phyloP scores from a whole-genome alignment of 2,113 vertebrate genomes.

The Atlantisia rogersi region DNA sequence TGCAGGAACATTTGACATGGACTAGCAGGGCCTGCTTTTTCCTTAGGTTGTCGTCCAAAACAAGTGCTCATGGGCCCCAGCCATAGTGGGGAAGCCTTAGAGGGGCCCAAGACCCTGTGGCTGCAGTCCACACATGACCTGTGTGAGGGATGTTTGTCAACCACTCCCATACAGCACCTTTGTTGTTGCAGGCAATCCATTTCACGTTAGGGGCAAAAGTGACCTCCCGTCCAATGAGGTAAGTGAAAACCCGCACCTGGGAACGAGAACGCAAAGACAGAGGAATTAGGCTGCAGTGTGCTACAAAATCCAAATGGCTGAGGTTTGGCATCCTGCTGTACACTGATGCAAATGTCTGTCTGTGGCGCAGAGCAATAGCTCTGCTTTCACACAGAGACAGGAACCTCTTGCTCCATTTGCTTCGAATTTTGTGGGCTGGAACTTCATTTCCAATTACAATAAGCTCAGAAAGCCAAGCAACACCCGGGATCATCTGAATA shows the following conservation, averaged over 20 bases:
- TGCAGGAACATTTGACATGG: not conserved
- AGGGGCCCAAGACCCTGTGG: not conserved
- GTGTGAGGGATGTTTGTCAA: accelerated
- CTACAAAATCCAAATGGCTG: not conserved
- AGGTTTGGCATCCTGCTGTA: not conserved
- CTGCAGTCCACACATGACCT: accelerated
- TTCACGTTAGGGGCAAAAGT: conserved; percentile 90
- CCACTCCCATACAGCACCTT: conserved; percentile 75
- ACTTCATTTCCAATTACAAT: conserved; percentile 15
- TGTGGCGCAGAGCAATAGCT: not conserved
- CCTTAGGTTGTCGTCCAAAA: not conserved
- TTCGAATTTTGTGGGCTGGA: conserved; percentile 3
- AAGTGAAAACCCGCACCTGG: conserved; percentile 95
- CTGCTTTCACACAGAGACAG: not conserved
- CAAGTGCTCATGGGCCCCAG: not conserved
- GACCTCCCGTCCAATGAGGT: conserved; percentile 94
- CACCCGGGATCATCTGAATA: not conserved
- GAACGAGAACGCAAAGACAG: not conserved
- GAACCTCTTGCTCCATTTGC: not conserved
- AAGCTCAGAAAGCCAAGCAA: not conserved
- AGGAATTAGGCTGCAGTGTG: not conserved
- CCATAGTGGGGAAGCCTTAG: not conserved
- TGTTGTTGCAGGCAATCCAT: conserved; percentile 97
- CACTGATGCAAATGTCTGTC: not conserved
- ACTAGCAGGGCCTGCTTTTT: not conserved